phyloP scores from a whole-genome alignment of 1,140 invertebrate genomes.

The Gonatopus flavifemur region DNA sequence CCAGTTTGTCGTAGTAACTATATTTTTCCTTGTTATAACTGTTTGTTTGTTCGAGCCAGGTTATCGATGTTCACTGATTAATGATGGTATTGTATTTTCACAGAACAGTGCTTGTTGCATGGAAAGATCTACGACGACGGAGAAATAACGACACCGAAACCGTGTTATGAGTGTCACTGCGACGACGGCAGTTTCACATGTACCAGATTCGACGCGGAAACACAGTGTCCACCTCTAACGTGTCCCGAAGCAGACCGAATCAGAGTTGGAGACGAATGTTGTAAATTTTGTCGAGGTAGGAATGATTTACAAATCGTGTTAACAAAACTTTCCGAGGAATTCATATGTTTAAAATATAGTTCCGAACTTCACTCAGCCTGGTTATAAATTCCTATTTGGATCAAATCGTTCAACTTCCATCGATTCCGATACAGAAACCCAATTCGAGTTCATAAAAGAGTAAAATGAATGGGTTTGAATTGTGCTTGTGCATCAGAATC shows the following conservation, averaged over 20 bases:
- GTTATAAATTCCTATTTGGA: too few species aligned
- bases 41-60: neutral
- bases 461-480: too few species aligned
- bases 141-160: constrained; percentile 70
- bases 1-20: constrained; percentile 82
- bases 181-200: constrained; percentile 81
- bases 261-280: constrained; percentile 81
- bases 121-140: constrained; percentile 83
- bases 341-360: too few species aligned
- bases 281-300: constrained; percentile 88
- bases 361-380: too few species aligned
- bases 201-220: constrained; percentile 70
- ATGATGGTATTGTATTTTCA: constrained; percentile 27
- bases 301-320: neutral
- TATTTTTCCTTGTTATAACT: neutral
- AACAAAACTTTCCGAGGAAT: too few species aligned
- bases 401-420: too few species aligned
- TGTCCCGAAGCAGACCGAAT: constrained; percentile 79
- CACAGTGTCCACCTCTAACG: constrained; percentile 75
- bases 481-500: too few species aligned
- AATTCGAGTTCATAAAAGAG: too few species aligned
- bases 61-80: neutral
- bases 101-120: constrained; percentile 78
- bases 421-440: too few species aligned
- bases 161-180: constrained; percentile 76